phyloP scores from a whole-genome alignment of 2,888 invertebrate species.

The Campopleginae sp. region DNA sequence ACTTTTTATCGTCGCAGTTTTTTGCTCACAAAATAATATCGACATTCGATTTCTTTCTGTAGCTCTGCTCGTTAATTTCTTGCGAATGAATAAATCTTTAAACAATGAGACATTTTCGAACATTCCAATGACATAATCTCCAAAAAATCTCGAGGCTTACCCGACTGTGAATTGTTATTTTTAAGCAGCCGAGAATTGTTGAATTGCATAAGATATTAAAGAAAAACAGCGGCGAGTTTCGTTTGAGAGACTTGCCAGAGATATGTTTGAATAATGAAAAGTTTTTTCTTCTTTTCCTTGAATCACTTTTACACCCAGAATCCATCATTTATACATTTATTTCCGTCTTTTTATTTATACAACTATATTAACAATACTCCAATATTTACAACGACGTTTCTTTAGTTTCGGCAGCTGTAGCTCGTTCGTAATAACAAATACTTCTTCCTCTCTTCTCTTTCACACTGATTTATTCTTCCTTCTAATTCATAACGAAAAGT shows the following conservation, averaged over 20 bases:
- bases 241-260: constrained; percentile 20
- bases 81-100: neutral
- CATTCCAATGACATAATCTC: neutral
- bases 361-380: constrained; percentile 67
- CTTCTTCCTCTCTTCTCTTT: neutral
- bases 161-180: constrained; percentile 44
- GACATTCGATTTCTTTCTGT: neutral
- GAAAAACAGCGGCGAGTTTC: constrained; percentile 30
- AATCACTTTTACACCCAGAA: constrained; percentile 47
- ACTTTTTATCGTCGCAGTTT: neutral
- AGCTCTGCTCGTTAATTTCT: neutral
- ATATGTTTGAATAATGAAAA: neutral
- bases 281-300: neutral
- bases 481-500: constrained; percentile 36
- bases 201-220: constrained; percentile 34
- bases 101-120: neutral
- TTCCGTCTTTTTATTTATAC: constrained; percentile 58
- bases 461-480: neutral
- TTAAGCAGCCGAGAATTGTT: constrained; percentile 47
- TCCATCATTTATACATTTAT: constrained; percentile 54
- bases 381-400: constrained; percentile 68
- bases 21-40: neutral
- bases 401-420: constrained; percentile 59
- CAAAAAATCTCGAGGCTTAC: constrained; percentile 3
- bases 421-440: constrained; percentile 30